Percentiles rank a stretch among this genome's conserved stretches.
Conservation (phyloP, 2,113 vertebrate genomes). For the Hyla sarda region DNA sequence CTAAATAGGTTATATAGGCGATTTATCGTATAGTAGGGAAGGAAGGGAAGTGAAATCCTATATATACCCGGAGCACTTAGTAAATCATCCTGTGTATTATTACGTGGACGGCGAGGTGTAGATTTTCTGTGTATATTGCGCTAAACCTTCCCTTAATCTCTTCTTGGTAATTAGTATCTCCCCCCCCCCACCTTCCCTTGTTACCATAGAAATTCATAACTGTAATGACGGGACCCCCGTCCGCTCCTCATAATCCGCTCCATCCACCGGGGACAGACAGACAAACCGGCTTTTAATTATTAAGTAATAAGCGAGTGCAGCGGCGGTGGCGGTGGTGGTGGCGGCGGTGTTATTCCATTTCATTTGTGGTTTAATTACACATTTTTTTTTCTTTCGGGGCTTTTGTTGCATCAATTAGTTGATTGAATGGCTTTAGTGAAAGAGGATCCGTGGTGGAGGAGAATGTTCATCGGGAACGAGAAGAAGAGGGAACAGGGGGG, state of each 20-base stretch:
- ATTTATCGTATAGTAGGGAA: too few species aligned
- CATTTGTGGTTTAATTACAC: constrained; percentile 76
- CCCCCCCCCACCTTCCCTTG: background rate
- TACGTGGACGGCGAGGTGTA: background rate
- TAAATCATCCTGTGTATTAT: background rate
- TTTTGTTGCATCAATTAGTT: constrained; percentile 94
- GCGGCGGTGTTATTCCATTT: constrained; percentile 74
- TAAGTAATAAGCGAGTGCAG: constrained; percentile 72
- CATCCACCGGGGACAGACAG: constrained; percentile 36
- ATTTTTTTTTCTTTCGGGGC: constrained; percentile 72
- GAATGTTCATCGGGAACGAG: constrained; percentile 82
- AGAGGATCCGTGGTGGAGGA: constrained; percentile 84
- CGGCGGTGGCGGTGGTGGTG: too few species aligned
- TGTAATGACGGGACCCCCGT: background rate
- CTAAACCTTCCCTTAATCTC: background rate
- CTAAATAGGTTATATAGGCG: too few species aligned
- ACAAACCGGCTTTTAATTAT: constrained; percentile 65
- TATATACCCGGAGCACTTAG: background rate
- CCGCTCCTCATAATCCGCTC: background rate
- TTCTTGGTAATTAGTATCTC: background rate
- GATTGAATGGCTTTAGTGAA: constrained; percentile 83
- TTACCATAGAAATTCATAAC: constrained; percentile 9
- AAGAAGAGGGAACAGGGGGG: constrained; percentile 63
- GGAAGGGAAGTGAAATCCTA: background rate
- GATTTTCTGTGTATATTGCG: constrained; percentile 10